A percentile compares a stretch with the other conserved stretches of the same genome.
Conservation (phyloP, 2,797 vertebrate species). For the Taenioides sp. region DNA sequence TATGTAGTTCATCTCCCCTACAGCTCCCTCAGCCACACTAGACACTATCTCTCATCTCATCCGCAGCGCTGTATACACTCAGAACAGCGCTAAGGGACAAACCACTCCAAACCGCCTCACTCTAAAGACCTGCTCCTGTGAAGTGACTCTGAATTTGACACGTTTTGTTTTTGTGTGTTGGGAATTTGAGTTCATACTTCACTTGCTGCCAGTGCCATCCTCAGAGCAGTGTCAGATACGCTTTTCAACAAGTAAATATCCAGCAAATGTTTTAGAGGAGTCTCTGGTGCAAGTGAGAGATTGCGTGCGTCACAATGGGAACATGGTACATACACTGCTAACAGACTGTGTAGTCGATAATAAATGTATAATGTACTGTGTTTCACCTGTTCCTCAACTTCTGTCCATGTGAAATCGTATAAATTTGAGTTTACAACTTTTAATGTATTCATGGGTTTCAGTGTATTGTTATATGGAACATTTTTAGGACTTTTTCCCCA, state of each 20-base stretch:
- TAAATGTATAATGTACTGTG: background rate
- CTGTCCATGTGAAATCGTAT: background rate
- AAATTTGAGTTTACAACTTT: no score
- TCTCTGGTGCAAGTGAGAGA: background rate
- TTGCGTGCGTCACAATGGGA: background rate
- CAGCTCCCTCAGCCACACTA: constrained; percentile 11
- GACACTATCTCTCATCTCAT: constrained; percentile 33
- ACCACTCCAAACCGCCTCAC: constrained; percentile 37
- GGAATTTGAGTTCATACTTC: constrained; percentile 35
- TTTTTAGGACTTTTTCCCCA: no score
- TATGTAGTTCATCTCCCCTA: constrained; percentile 8
- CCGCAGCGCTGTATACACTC: constrained; percentile 17
- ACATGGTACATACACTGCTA: background rate
- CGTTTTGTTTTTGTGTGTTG: constrained; percentile 41
- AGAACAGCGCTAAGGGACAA: constrained; percentile 14
- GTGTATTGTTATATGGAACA: no score
- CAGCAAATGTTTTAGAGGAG: background rate
- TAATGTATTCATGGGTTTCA: no score
- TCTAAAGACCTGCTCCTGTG: constrained; percentile 28
- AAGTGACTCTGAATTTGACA: constrained; percentile 45
- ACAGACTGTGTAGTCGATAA: background rate
- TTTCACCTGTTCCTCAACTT: background rate
- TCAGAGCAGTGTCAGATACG: constrained; percentile 10
- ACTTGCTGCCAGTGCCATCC: constrained; percentile 26
- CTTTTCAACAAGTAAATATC: constrained; percentile 7